Base-by-base conservation (phyloP, 2,113 vertebrate species). In the Lipophrys pholis region DNA sequence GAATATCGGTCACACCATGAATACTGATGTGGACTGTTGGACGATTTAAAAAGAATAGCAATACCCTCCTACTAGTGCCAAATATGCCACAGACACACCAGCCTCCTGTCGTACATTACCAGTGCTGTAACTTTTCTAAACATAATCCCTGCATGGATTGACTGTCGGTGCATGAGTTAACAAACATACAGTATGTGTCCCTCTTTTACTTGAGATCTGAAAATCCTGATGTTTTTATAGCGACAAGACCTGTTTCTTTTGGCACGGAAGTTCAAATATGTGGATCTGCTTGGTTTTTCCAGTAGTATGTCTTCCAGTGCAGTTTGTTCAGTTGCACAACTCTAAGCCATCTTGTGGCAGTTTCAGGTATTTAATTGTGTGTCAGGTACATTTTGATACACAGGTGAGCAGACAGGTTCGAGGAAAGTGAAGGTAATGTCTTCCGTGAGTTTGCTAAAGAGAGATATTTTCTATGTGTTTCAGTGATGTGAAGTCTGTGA, bases 271-370 rank as follows among this genome's bases (percentile, higher is more conserved):
- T 48, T 73, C 11, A 73, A 70, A 36, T 78, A 68, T 78, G 48
- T 71, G 36, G 15, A 50, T 48, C 30, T 54, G 48, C 73, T 56
- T 67, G 52, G 41, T 68, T 56, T 45, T n/a, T 49, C 42, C 45
- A 63, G 40, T 73, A 30, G 30, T 41, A 67, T 15, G 61, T 84
- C 69, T 65, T 83, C 59, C 55, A 58, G 80, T 89, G 60, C 61
- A 6, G 15, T 60, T n/a, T 56, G 49, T 85, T 80, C 16, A 11
- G 57, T 72, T 76, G 79, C 72, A 73, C 63, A 76, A 68, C 45
- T 66, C n/a, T 42, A 66, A 74, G 87, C 87, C 86, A 68, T 30
- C 85, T 80, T 64, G 83, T 84, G 79, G 86, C 61, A 35, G 53
- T 59, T 83, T 90, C 75, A 73, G 77, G 84, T 78, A 82, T 69